Evolutionary conservation across 2,888 invertebrate species (phyloP).

Genomic region (Amphiduros pacificus): DNA sequence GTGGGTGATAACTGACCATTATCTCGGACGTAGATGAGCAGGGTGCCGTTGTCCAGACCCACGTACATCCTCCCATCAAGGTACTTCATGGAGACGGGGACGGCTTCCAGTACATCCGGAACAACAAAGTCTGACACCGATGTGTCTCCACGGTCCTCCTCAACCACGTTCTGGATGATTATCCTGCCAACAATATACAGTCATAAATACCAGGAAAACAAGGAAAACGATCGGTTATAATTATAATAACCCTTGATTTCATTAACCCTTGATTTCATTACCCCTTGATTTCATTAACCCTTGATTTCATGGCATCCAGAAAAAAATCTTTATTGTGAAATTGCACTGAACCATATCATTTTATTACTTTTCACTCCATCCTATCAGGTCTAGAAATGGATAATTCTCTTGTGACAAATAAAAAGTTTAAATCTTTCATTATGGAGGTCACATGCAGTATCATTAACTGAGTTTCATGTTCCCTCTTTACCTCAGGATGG

Average conservation of each 20-base stretch:
- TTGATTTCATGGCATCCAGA: neutral
- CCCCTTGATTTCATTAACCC: no score
- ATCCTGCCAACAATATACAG: slow-evolving; percentile 19
- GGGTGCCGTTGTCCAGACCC: slow-evolving; percentile 77
- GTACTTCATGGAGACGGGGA: slow-evolving; percentile 77
- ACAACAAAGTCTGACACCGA: slow-evolving; percentile 2
- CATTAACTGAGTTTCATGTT: no score
- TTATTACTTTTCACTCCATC: no score
- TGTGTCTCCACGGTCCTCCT: slow-evolving; percentile 18
- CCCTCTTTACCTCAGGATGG: no score
- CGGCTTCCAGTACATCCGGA: slow-evolving; percentile 18
- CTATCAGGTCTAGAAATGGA: no score
- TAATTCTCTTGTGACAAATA: no score
- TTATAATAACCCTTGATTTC: neutral
- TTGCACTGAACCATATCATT: no score
- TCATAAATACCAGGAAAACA: neutral
- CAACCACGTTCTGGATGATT: slow-evolving; percentile 15
- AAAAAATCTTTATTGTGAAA: no score
- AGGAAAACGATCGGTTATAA: neutral
- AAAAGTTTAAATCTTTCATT: no score
- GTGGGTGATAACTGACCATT: slow-evolving; percentile 36
- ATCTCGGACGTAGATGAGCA: slow-evolving; percentile 74
- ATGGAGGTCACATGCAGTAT: no score
- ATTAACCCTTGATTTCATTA: no score
- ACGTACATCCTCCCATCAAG: slow-evolving; percentile 87